Evolutionary conservation across 23 tunicate genomes (phyloP), one percentile per base, ranked within the genome.

Genomic region (Aplidium turbinatum): DNA sequence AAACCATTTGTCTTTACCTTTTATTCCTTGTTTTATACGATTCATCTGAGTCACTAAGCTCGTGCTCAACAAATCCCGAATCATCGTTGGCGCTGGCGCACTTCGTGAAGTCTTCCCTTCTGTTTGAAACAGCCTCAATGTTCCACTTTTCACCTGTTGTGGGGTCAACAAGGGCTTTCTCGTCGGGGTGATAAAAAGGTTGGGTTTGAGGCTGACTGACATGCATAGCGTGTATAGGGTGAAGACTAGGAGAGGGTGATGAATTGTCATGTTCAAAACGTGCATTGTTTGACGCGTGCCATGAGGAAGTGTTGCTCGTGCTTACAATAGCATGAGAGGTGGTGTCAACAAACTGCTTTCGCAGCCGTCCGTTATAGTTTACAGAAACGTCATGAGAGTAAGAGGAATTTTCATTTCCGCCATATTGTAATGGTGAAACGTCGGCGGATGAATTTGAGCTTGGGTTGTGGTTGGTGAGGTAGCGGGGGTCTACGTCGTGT

Each of bases 41-140:
- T 4, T 57, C 87, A 42, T 81, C 87, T 4, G 87, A 61, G 13
- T 62, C 87, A 63, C 87, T 81, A 19, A 52, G 34, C 48, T 72
- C 85, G 35, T 57, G 46, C 21, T 80, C 87, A 51, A 81, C 72
- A 58, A 60, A 81, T 0, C 87, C 87, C 4, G 87, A 81, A 57
- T 81, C 87, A 60, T 81, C 57, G 42, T 81, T 81, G 1, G 79
- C 73, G 38, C 72, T 76, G 39, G 33, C 62, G 28, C 72, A 65
- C 50, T 65, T 65, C 29, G 24, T 28, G 9, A 18, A 19, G n/a
- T n/a, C n/a, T 2, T 65, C 50, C 20, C 72, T 16, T 9, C 6
- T 16, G 23, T 54, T 20, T n/a, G n/a, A n/a, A n/a, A n/a, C n/a
- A n/a, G n/a, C n/a, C 6, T 6, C 6, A 4, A 18, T 28, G 36